Conservation (phyloP, 2,113 vertebrate species). For the Vidua macroura region DNA sequence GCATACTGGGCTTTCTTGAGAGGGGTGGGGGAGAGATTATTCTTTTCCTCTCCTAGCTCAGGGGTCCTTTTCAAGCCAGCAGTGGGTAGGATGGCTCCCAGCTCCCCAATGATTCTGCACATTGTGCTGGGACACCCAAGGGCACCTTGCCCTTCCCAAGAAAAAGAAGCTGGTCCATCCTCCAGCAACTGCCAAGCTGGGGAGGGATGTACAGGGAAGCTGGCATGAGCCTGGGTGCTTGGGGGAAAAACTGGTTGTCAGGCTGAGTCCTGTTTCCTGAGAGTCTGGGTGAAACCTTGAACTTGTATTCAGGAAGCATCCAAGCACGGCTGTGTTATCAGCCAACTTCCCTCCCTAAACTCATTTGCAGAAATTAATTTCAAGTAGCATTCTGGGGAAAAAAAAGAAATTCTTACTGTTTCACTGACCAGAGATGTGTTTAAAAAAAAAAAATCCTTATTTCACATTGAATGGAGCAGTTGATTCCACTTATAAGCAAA, state of each 20-base stretch:
- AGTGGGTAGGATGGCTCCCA: background rate
- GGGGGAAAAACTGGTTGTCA: background rate
- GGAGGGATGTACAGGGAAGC: background rate
- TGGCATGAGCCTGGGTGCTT: background rate
- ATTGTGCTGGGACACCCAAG: background rate
- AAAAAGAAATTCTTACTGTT: background rate
- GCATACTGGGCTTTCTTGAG: background rate
- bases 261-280: background rate
- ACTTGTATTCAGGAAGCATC: background rate
- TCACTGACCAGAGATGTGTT: background rate
- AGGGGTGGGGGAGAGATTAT: fast-evolving
- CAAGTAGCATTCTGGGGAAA: background rate
- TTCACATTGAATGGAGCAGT: background rate
- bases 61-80: background rate
- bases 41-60: background rate
- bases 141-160: background rate
- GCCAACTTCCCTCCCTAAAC: background rate
- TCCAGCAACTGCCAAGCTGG: background rate
- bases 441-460: background rate
- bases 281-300: background rate
- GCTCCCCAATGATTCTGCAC: fast-evolving
- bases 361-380: background rate
- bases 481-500: background rate
- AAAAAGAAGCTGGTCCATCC: background rate
- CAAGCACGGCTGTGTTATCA: background rate